These are phyloP conservation scores for Guaruba guarouba DNA, from an alignment of 2,113 vertebrate genomes.

Conservation along the genomic window DNA sequence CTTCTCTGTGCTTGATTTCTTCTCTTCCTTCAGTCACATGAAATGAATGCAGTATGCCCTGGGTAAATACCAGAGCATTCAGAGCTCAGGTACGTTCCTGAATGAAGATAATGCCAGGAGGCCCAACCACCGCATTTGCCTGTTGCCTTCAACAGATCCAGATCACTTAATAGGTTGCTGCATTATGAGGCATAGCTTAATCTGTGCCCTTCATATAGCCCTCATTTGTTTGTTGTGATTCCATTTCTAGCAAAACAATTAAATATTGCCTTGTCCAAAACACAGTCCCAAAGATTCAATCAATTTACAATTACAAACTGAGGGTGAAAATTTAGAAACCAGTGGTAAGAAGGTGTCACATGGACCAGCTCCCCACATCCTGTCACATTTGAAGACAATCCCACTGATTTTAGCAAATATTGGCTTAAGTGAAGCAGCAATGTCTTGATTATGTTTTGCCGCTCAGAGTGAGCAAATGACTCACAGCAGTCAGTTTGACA, in stretches of 20 bases:
- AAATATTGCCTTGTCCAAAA: not conserved
- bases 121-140: not conserved
- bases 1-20: not conserved
- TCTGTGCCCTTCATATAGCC: rapidly evolving
- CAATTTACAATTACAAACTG: not conserved
- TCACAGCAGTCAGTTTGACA: not conserved
- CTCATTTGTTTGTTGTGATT: not conserved
- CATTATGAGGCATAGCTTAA: not conserved
- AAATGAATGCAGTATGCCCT: rapidly evolving
- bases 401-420: not conserved
- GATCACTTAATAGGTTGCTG: not conserved
- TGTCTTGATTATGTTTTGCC: not conserved
- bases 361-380: not conserved
- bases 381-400: not conserved
- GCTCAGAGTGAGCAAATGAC: not conserved
- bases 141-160: not conserved
- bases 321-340: not conserved
- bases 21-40: not conserved
- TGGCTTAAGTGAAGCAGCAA: not conserved
- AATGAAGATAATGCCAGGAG: not conserved
- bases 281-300: not conserved
- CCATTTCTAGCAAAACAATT: not conserved
- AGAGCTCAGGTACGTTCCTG: not conserved
- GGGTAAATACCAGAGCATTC: not conserved
- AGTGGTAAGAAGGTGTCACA: not conserved